These are phyloP conservation scores for Poecilia latipinna DNA, from an alignment of 2,113 vertebrate genomes.

Conservation along the genomic window DNA sequence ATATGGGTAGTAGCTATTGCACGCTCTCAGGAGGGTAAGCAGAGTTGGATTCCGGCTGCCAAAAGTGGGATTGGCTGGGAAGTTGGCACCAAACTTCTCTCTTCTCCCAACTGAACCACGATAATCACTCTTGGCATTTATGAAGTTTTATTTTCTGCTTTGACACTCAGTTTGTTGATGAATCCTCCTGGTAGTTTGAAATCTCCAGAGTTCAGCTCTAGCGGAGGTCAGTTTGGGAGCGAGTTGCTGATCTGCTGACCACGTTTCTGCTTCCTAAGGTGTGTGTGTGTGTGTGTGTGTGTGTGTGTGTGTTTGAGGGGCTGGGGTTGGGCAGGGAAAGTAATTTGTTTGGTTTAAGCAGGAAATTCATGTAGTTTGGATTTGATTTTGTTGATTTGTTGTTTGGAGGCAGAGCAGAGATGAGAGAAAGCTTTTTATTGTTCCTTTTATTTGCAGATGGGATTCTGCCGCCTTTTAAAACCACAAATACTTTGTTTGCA, in stretches of 20 bases:
- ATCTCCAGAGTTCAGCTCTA: conserved; percentile 50
- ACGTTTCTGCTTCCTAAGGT: conserved; percentile 5
- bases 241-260: conserved; percentile 40
- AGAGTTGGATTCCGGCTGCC: conserved; percentile 72
- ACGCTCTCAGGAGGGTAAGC: conserved; percentile 75
- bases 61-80: conserved; percentile 78
- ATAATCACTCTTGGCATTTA: conserved; percentile 81
- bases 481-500: conserved; percentile 10
- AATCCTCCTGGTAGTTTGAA: conserved; percentile 69
- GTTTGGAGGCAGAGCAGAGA: conserved; percentile 4
- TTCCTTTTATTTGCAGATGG: conserved; percentile 12
- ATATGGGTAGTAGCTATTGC: conserved; percentile 56
- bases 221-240: conserved; percentile 51
- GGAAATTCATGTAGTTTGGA: not conserved
- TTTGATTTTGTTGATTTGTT: conserved; percentile 11
- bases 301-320: not conserved
- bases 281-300: not conserved
- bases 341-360: not conserved
- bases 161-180: conserved; percentile 73
- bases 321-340: not conserved
- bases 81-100: conserved; percentile 77
- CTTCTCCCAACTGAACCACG: conserved; percentile 75
- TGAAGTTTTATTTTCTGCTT: conserved; percentile 77
- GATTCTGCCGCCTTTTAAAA: conserved; percentile 15
- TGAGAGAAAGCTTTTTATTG: conserved; percentile 8